These are phyloP conservation scores for Lepidurus arcticus DNA, from an alignment of 1,140 invertebrate genomes.

Conservation along the genomic window DNA sequence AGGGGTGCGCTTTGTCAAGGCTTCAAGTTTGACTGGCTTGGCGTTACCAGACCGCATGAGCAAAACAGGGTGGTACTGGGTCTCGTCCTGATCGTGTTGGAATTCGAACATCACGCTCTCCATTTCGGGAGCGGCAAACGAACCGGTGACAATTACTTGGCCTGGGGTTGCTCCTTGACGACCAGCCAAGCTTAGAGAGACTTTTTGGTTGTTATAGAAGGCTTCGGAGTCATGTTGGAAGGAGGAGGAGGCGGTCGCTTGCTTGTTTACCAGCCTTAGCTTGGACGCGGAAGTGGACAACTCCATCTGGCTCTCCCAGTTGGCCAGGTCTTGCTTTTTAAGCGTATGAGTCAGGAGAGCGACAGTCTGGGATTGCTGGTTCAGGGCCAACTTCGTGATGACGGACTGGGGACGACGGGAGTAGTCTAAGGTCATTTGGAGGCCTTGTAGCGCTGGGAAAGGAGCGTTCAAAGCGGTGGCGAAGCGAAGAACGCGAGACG, in stretches of 20 bases:
- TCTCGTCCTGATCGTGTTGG: slow-evolving; percentile 26
- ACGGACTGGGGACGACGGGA: slow-evolving; percentile 5
- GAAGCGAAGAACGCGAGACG: slow-evolving; percentile 9
- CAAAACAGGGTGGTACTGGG: slow-evolving; percentile 27
- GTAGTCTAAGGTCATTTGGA: slow-evolving; percentile 26
- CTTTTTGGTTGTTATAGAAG: slow-evolving; percentile 17
- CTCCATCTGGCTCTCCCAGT: slow-evolving; percentile 30
- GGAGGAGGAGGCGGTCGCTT: background rate
- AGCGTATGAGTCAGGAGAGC: slow-evolving; percentile 28
- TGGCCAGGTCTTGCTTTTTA: slow-evolving; percentile 17
- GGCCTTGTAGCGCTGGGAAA: slow-evolving; percentile 13
- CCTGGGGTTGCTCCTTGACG: background rate
- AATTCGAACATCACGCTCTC: slow-evolving; percentile 30
- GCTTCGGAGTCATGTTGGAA: slow-evolving; percentile 27
- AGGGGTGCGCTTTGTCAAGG: background rate
- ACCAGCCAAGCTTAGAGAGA: background rate
- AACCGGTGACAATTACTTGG: slow-evolving; percentile 14
- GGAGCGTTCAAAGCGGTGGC: slow-evolving; percentile 17
- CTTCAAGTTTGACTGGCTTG: slow-evolving; percentile 28
- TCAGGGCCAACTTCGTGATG: slow-evolving; percentile 23
- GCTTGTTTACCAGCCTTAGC: background rate
- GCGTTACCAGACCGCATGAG: slow-evolving; percentile 22
- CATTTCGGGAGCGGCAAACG: slow-evolving; percentile 16
- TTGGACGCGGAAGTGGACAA: slow-evolving; percentile 3
- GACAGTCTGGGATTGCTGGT: background rate